Conservation (phyloP, 2,888 invertebrate species). For the Amphipyra berbera region DNA sequence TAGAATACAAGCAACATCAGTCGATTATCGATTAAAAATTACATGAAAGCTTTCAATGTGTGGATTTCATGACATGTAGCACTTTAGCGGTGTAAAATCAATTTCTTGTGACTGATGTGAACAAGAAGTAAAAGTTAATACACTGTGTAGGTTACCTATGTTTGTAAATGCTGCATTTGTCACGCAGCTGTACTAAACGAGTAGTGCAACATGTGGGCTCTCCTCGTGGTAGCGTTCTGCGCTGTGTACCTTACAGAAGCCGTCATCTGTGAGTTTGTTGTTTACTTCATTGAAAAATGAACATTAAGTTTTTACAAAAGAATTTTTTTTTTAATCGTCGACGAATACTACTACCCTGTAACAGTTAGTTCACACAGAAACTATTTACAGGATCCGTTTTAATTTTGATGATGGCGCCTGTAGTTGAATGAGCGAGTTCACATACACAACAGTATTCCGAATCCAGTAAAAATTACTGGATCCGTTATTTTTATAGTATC, state of each 20-base stretch:
- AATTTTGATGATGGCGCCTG: too few relatives aligned
- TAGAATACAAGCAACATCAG: neutral
- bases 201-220: slow-evolving; percentile 7
- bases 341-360: too few relatives aligned
- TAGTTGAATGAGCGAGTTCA: too few relatives aligned
- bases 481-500: too few relatives aligned
- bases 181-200: slow-evolving; percentile 3
- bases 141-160: neutral
- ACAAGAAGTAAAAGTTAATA: slow-evolving; percentile 12
- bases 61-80: slow-evolving; percentile 9
- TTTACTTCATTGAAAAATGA: neutral
- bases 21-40: slow-evolving; percentile 1
- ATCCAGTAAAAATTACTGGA: too few relatives aligned
- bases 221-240: slow-evolving; percentile 2
- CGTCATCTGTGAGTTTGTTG: slow-evolving; percentile 13
- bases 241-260: slow-evolving; percentile 4
- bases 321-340: too few relatives aligned
- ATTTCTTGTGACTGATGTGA: slow-evolving; percentile 13
- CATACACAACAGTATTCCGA: too few relatives aligned
- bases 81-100: slow-evolving; percentile 1
- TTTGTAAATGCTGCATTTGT: slow-evolving; percentile 6
- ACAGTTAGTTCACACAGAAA: too few relatives aligned
- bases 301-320: too few relatives aligned
- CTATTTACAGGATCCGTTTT: too few relatives aligned
- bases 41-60: slow-evolving; percentile 15